Evolutionary conservation across 2,888 invertebrate species (phyloP), one percentile per base, ranked within the genome.

Genomic region (Prionchulus punctatus): DNA sequence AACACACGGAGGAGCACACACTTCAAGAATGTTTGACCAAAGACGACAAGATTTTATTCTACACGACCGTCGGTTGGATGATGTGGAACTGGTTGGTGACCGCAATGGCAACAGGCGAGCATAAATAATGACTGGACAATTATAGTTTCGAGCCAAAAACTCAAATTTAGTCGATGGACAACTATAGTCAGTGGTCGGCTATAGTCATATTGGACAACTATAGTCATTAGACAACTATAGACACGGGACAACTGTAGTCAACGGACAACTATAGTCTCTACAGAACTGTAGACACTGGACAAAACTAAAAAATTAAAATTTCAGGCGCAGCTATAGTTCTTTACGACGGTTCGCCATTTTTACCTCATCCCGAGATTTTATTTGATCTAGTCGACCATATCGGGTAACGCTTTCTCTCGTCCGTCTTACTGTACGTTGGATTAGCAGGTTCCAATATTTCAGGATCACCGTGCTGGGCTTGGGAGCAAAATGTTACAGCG

Each of bases 51-150:
- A 71, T 79, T 62, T 67, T 79, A 54, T 79, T 78, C 66, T 79
- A 77, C 66, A 78, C 79, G 21, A 78, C 78, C 2, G 76, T 76
- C 30, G 79, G 79, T 23, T 79, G 79, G 79, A 79, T 79, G 78
- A 79, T 79, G 78, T 79, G 78, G 77, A 78, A 79, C 64, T 79
- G 79, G 78, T 65, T 74, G 55, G 73, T 78, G 30, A 70, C 73
- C 1, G 70, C 71, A 2, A 65, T 77, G 56, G 72, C 74, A 42
- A 67, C 72, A 1, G 75, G 77, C 12, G n/a, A 25, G 26, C 4
- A 2, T 53, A 18, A 12, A 36, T 36, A 36, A 12, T 36, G 36
- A 12, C 36, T 18, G 36, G 12, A 12, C 18, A 7, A 36, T 36
- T 18, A 36, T 36, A 36, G 36, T 18, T 12, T n/a, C n/a, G n/a